Percentiles rank a stretch among this genome's conserved stretches.
phyloP scores from a whole-genome alignment of 2,113 vertebrate genomes.

The zebrafish (Danio rerio) region GRCz12tu NC_133184.1:43698501-43699000 shows the following conservation, averaged over 20 bases:
- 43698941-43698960: not conserved
- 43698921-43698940: not conserved
- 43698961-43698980: not conserved
- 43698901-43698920: not conserved
- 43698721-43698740: not conserved
- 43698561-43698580: too few relatives aligned
- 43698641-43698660: conserved; percentile 76
- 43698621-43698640: conserved; percentile 1
- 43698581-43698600: too few relatives aligned
- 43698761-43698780: not conserved
- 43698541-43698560: too few relatives aligned
- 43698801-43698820: conserved; percentile 74
- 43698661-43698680: conserved; percentile 73
- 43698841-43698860: conserved; percentile 65
- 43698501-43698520: too few relatives aligned
- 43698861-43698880: conserved; percentile 57
- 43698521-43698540: too few relatives aligned
- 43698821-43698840: conserved; percentile 69
- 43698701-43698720: conserved; percentile 61
- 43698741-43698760: not conserved
- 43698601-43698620: too few relatives aligned
- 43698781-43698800: conserved; percentile 77
- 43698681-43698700: conserved; percentile 66
- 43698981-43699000: not conserved
- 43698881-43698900: not conserved